Percentiles rank a stretch among this genome's conserved stretches.
phyloP scores from a whole-genome alignment of 2,888 invertebrate species.

The Axea sp. region DNA sequence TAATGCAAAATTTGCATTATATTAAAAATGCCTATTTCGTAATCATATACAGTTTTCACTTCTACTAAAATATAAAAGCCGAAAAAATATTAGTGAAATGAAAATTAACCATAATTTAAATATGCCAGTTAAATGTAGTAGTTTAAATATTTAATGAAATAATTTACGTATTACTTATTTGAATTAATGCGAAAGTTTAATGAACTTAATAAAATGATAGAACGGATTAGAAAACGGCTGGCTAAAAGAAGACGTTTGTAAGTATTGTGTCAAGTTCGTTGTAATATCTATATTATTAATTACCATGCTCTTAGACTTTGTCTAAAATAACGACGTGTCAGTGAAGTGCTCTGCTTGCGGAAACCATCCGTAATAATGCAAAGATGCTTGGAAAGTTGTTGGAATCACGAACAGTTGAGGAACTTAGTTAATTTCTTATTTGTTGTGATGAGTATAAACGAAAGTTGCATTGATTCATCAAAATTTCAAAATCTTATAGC shows the following conservation, averaged over 20 bases:
- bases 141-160: too few species aligned
- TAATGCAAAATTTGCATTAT: too few species aligned
- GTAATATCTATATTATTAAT: conserved; percentile 38
- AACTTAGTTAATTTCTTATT: background rate
- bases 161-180: too few species aligned
- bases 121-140: too few species aligned
- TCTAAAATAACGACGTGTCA: conserved; percentile 61
- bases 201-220: background rate
- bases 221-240: conserved; percentile 30
- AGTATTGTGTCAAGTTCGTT: conserved; percentile 13
- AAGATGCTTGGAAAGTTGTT: conserved; percentile 48
- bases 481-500: too few species aligned
- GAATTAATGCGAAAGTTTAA: background rate
- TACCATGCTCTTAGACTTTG: conserved; percentile 34
- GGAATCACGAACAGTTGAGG: conserved; percentile 7
- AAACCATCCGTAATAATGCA: conserved; percentile 64
- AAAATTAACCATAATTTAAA: too few species aligned
- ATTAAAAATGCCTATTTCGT: too few species aligned
- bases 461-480: too few species aligned
- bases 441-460: too few species aligned
- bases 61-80: too few species aligned
- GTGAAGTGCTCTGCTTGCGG: conserved; percentile 58
- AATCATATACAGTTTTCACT: too few species aligned
- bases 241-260: conserved; percentile 13
- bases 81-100: too few species aligned